phyloP scores from a whole-genome alignment of 2,888 invertebrate species.

The Mythimna lalbum region DNA sequence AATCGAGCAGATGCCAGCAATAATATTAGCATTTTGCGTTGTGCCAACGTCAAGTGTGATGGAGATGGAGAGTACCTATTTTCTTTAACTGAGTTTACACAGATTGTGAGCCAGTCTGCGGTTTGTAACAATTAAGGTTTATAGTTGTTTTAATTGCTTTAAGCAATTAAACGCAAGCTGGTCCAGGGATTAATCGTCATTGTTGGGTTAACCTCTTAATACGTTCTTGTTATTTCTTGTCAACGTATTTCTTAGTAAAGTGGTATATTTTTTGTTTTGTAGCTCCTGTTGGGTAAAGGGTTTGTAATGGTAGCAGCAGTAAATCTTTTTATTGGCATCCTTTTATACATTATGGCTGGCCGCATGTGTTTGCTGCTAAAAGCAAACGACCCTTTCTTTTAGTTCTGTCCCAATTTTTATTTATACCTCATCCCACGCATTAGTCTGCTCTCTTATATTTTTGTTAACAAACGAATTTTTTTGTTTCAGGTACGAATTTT shows the following conservation, averaged over 20 bases:
- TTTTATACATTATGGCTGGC: constrained; percentile 23
- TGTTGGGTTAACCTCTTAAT: constrained; percentile 28
- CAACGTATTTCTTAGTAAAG: constrained; percentile 8
- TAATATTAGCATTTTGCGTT: constrained; percentile 62
- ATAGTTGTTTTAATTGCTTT: constrained; percentile 54
- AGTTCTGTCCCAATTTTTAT: constrained; percentile 7
- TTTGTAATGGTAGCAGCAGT: constrained; percentile 7
- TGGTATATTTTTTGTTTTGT: constrained; percentile 11
- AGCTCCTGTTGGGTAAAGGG: constrained; percentile 4
- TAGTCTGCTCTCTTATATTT: not conserved
- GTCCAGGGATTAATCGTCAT: constrained; percentile 23
- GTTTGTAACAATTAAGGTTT: constrained; percentile 46
- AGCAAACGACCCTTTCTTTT: constrained; percentile 9
- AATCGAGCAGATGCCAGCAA: constrained; percentile 53
- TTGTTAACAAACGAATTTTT: constrained; percentile 35
- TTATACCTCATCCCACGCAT: constrained; percentile 1
- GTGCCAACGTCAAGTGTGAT: constrained; percentile 40
- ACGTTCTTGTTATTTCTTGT: constrained; percentile 36
- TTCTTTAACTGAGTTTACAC: constrained; percentile 38
- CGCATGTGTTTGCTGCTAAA: constrained; percentile 10
- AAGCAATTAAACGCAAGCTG: constrained; percentile 50
- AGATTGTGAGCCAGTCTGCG: constrained; percentile 23
- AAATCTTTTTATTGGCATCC: constrained; percentile 23
- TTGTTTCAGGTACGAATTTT: constrained; percentile 50
- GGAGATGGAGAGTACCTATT: constrained; percentile 37